Evolutionary conservation across 2,888 invertebrate genomes (phyloP), one percentile per base, ranked within the genome.

Genomic region (Noctua janthina): DNA sequence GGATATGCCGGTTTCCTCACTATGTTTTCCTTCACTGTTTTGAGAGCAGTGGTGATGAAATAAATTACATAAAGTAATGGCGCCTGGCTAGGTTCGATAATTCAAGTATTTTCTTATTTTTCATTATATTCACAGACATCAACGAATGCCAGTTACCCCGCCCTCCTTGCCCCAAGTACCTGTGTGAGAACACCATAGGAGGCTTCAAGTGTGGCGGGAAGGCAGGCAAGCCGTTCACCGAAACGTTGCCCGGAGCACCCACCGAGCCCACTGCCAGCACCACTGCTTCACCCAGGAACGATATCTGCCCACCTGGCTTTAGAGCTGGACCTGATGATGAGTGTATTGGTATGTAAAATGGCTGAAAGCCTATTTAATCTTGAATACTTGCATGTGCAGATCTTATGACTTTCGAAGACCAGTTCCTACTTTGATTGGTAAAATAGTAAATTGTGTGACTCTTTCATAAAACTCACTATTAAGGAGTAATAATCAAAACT

Each of bases 71-170:
- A 39, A 39, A 39, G 39, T 39, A 39, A 39, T 4, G 39, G 39
- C 39, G 39, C 39, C 39, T 39, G 39, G 39, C 39, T 39, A 4
- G 39, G 39, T 39, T 39, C 35, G 20, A 64, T 10, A 20, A 20
- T 35, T 35, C 3, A 64, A 64, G 29, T 20, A 20, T 64, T 66
- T 66, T 10, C 35, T 64, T 7, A 35, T 64, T 64, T 35, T 20
- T n/a, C 2, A 23, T 13, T 8, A n/a, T 39, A 0, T 56, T 66
- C 11, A 49, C 88, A 96, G 99, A 99, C 93, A 98, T 99, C 56
- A 98, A 99, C 92, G 99, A 99, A 95, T 99, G 99, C 75, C 95
- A 96, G 70, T 91, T 96, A 1, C 95, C 96, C 0, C 92, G 95
- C 0, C 96, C 97, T 1, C 96, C 97, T 0, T 97, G 97, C 77